These are phyloP conservation scores for Dryococelus australis DNA, from an alignment of 2,888 invertebrate genomes.

Conservation along the genomic window DNA sequence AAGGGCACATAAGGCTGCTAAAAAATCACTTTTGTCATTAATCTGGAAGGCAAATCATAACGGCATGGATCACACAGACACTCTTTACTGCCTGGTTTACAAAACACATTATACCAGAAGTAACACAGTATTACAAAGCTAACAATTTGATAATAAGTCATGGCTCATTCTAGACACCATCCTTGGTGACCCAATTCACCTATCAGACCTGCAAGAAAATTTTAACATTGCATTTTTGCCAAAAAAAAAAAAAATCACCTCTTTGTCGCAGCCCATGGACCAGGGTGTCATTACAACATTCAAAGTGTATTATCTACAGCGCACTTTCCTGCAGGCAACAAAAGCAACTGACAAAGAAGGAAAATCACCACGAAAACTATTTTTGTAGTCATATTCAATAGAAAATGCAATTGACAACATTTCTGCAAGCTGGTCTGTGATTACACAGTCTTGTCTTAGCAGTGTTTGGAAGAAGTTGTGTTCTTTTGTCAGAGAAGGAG, in stretches of 20 bases:
- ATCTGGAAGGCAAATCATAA: slow-evolving; percentile 51
- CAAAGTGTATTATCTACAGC: slow-evolving; percentile 42
- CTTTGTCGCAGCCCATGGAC: slow-evolving; percentile 52
- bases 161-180: slow-evolving; percentile 52
- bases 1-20: slow-evolving; percentile 49
- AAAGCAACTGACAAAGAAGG: not conserved
- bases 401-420: not conserved
- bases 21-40: slow-evolving; percentile 49
- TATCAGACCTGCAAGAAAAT: slow-evolving; percentile 46
- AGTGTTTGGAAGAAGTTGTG: not conserved
- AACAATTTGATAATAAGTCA: slow-evolving; percentile 44
- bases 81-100: slow-evolving; percentile 35
- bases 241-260: slow-evolving; percentile 51
- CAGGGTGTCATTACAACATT: slow-evolving; percentile 50
- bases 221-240: slow-evolving; percentile 46
- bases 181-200: slow-evolving; percentile 48
- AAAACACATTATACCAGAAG: slow-evolving; percentile 47
- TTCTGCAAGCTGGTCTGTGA: not conserved
- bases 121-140: slow-evolving; percentile 51
- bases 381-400: not conserved
- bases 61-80: slow-evolving; percentile 44
- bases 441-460: not conserved
- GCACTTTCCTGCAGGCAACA: not conserved
- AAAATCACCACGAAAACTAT: not conserved
- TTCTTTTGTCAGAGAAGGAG: not conserved